Evolutionary conservation across 1,140 invertebrate species (phyloP), one percentile per base, ranked within the genome.

Genomic region (Rhysida immarginata): DNA sequence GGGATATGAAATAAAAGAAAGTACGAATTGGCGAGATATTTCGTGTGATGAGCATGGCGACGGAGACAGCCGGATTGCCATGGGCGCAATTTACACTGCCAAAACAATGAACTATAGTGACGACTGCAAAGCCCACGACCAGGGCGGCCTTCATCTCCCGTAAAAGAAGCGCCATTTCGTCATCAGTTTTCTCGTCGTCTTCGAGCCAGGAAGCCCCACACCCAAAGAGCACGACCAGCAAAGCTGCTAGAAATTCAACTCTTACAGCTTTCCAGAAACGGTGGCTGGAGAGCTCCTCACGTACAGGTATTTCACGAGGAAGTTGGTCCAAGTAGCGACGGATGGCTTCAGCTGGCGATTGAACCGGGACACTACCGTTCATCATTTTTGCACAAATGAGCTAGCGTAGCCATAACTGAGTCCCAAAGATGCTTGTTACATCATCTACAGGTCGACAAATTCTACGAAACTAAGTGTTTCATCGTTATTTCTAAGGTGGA

Each of bases 211-310:
- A 81, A n/a, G 87, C 81, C 1, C 84, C 86, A 62, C 88, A 86
- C 41, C 88, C 91, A 56, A 96, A 77, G 46, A 88, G 74, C 1
- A 91, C 85, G 57, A 95, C 76, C 29, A 93, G 73, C 61, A 89
- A 78, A 18, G 90, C 93, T 2, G 54, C 57, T 41, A 65, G 20
- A 45, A 65, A 62, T 59, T 65, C 64, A 8, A 59, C 60, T 16
- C 63, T 2, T 2, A 64, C 57, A 2, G 62, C 57, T 45, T 64
- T 63, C 64, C 64, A 65, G 51, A 65, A 65, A 11, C 57, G 58
- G 3, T 41, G 53, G 42, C 57, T 56, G 2, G 41, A 27, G 1
- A 65, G 8, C 53, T 65, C 64, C 52, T 65, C 58, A 21, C 26
- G 25, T 2, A 59, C 25, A 8, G 62, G 29, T 1, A 61, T 18